Percentiles rank a stretch among this genome's conserved stretches.
Conservation (phyloP, 2,113 vertebrate species). For the Athene cunicularia region DNA sequence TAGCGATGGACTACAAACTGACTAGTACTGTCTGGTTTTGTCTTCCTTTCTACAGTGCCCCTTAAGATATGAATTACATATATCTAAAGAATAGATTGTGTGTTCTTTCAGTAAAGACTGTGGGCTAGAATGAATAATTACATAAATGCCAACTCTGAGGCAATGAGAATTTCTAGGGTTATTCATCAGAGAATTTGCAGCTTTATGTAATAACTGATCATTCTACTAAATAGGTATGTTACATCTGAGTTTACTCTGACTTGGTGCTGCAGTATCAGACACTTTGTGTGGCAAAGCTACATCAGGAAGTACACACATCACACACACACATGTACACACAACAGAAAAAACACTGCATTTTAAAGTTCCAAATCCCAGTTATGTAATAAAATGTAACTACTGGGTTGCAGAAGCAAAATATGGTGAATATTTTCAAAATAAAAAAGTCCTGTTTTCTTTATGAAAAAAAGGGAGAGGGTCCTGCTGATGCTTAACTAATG, state of each 20-base stretch:
- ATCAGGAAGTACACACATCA: not conserved
- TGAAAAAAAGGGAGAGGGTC: not conserved
- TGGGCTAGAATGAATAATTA: not conserved
- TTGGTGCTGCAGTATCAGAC: not conserved
- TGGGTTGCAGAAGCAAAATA: not conserved
- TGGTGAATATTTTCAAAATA: not conserved
- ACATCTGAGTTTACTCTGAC: not conserved
- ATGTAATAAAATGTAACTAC: not conserved
- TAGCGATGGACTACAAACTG: not conserved
- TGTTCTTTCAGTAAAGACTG: not conserved
- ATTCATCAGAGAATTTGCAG: not conserved
- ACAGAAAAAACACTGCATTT: not conserved
- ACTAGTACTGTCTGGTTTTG: not conserved
- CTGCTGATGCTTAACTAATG: not conserved
- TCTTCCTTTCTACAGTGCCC: not conserved
- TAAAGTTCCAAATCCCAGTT: not conserved
- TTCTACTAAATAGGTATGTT: not conserved
- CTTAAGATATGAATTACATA: not conserved
- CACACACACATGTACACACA: not conserved
- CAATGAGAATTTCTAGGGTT: not conserved
- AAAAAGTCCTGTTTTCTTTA: not conserved
- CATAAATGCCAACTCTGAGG: not conserved
- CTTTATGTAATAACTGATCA: not conserved
- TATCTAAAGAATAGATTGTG: not conserved
- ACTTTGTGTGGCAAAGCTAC: not conserved